These are phyloP conservation scores for Pongo abelii DNA, from an alignment of 2,113 vertebrate species.

Conservation along the genomic window DNA sequence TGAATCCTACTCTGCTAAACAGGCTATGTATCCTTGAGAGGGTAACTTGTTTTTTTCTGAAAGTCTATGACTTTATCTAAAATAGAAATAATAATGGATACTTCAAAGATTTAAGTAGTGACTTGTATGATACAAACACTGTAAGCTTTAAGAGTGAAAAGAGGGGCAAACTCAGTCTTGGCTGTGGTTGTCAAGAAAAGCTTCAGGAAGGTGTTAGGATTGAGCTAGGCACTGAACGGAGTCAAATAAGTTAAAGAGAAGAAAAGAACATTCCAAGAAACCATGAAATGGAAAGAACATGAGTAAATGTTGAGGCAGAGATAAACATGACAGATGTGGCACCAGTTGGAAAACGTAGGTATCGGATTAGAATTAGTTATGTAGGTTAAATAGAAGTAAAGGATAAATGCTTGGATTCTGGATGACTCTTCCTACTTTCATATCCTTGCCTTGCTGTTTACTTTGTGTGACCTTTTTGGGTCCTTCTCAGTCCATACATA, in stretches of 20 bases:
- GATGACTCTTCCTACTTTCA: background rate
- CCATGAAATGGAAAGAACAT: background rate
- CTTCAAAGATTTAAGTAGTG: background rate
- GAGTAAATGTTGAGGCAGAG: accelerated
- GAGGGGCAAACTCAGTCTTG: background rate
- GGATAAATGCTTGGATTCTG: background rate
- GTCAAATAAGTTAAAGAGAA: background rate
- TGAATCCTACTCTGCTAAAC: background rate
- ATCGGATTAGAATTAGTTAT: background rate
- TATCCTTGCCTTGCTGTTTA: background rate
- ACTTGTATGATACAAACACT: background rate
- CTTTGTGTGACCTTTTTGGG: background rate
- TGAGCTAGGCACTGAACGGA: background rate
- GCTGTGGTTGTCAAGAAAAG: background rate
- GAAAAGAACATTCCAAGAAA: background rate
- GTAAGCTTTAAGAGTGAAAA: background rate
- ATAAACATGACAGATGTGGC: background rate
- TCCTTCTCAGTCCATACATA: background rate
- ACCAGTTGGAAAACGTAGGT: background rate
- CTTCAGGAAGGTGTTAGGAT: background rate
- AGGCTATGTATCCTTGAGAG: background rate
- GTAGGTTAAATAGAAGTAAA: background rate
- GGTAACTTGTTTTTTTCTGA: background rate
- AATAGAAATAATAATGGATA: background rate
- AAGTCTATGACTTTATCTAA: background rate